These are phyloP conservation scores for Meda fulgida DNA, from an alignment of 2,797 vertebrate genomes.

Conservation along the genomic window DNA sequence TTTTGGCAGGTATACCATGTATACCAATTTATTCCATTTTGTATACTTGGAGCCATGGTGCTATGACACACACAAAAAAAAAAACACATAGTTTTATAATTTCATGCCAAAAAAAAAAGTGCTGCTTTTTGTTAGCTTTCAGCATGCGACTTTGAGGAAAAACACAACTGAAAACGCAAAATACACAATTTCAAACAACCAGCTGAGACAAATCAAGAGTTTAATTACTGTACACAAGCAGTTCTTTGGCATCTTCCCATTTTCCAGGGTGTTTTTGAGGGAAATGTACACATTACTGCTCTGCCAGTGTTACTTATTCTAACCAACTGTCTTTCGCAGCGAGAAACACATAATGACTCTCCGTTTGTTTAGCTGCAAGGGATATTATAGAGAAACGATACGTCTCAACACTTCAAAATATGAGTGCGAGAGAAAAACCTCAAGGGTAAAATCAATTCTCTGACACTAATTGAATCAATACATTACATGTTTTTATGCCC, in stretches of 20 bases:
- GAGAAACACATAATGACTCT: slow-evolving; percentile 29
- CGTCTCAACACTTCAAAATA: slow-evolving; percentile 20
- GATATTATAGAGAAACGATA: slow-evolving; percentile 30
- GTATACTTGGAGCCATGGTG: background rate
- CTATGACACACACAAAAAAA: background rate
- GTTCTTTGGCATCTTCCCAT: background rate
- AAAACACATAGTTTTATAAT: background rate
- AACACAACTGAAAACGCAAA: background rate
- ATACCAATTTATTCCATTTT: background rate
- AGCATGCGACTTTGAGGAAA: background rate
- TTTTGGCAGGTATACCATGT: background rate
- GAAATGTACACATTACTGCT: slow-evolving; percentile 23
- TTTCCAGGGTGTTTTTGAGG: slow-evolving; percentile 7
- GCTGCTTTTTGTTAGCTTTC: background rate
- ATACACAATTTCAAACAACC: background rate
- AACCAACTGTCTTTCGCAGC: slow-evolving; percentile 13
- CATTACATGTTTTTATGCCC: slow-evolving; percentile 34
- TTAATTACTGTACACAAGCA: slow-evolving; percentile 19
- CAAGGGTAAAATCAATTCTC: slow-evolving; percentile 41
- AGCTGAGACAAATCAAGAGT: slow-evolving; percentile 24
- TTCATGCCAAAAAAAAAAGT: background rate
- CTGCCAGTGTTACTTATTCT: slow-evolving; percentile 21
- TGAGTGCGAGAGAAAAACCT: slow-evolving; percentile 9
- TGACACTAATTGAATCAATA: slow-evolving; percentile 38
- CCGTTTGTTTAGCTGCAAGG: slow-evolving; percentile 29